Evolutionary conservation across 2,113 vertebrate species (phyloP), one percentile per base, ranked within the genome.

Genomic region (Osmerus eperlanus): DNA sequence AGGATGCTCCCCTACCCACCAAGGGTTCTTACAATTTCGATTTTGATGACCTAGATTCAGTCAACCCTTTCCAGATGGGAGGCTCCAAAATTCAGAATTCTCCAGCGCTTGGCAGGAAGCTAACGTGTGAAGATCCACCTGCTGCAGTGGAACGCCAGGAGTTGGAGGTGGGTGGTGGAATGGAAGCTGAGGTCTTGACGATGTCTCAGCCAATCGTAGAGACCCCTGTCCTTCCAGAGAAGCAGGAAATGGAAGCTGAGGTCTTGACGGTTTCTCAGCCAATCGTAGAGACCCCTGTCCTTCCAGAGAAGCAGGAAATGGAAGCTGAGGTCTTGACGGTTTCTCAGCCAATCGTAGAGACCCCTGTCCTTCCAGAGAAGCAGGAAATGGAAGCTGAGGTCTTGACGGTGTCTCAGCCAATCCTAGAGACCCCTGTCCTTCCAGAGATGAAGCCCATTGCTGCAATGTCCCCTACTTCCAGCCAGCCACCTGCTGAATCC

Each of bases 81-180:
- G 87, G 84, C 23, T 83, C 79, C 1, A 89, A 91, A 67, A 79
- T 91, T 58, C 87, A 75, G 32, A 85, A 89, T 72, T 89, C 87
- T 19, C 84, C 89, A 56, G 70, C 61, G 13, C 23, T 70, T 51
- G 72, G 28, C 19, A 73, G 53, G 67, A 84, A 81, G 15, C 9
- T 67, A 2, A 18, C 29, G 15, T 19, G 12, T 8, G 41, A 75
- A 41, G 58, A 68, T 9, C 58, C 19, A 2, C 72, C 67, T 15
- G 9, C n/a, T 1, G 68, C 78, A 41, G 67, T 65, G 59, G 32
- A 65, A 56, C 41, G 7, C 5, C 41, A 47, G 41, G 8, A 47
- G 41, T 12, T 47, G 15, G 15, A 19, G n/a, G 16, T 3, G 55
- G n/a, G 15, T 56, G 15, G 16, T 1, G 23, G 54, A 52, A 21